phyloP scores from a whole-genome alignment of 2,797 vertebrate species.

The Melanitta fusca region DNA sequence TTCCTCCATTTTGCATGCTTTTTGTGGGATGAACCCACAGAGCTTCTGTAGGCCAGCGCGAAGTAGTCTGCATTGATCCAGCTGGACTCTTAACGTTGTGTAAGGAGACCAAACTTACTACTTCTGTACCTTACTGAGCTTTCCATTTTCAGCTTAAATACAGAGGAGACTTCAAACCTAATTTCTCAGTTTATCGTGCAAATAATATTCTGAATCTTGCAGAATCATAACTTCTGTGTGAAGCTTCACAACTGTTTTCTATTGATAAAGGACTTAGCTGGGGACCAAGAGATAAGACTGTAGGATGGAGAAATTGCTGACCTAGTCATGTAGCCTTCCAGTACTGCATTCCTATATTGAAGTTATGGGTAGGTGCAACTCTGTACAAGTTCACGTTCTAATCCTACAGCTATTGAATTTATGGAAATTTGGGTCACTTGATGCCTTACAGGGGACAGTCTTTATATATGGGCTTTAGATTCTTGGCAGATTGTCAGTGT shows the following conservation, averaged over 20 bases:
- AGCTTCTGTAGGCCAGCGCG: background rate
- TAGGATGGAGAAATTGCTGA: conserved; percentile 47
- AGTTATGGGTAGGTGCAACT: conserved; percentile 40
- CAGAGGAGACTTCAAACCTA: conserved; percentile 41
- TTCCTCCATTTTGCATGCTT: background rate
- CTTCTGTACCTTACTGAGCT: conserved; percentile 1
- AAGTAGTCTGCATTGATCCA: background rate
- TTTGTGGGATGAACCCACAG: background rate
- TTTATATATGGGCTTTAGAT: background rate
- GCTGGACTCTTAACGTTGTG: background rate
- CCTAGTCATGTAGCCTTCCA: conserved; percentile 8
- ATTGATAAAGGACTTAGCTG: conserved; percentile 63
- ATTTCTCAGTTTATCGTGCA: conserved; percentile 38
- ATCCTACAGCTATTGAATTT: background rate
- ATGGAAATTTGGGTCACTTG: background rate
- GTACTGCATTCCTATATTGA: conserved; percentile 3
- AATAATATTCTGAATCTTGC: conserved; percentile 47
- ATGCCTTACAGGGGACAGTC: background rate
- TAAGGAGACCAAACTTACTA: background rate
- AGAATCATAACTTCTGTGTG: conserved; percentile 46
- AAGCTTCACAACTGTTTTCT: conserved; percentile 51
- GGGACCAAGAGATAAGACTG: conserved; percentile 28
- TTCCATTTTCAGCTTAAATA: conserved; percentile 43
- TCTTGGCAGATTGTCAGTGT: background rate
- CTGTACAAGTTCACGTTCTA: background rate